A percentile compares a stretch with the other conserved stretches of the same genome.
phyloP scores from a whole-genome alignment of 2,888 invertebrate species.

The Acanthopleura granulata region DNA sequence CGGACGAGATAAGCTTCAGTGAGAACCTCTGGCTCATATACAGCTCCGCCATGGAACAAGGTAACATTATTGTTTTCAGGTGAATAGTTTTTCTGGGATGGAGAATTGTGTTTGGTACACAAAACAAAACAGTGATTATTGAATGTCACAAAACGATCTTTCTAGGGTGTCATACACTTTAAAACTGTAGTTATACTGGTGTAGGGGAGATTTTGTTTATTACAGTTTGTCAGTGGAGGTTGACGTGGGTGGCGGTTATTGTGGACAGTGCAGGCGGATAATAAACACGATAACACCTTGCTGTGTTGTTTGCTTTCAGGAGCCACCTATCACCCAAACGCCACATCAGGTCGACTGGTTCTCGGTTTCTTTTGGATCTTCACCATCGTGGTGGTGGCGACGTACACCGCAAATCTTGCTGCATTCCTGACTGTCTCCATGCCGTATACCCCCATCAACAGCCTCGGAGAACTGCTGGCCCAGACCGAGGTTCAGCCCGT shows the following conservation, averaged over 20 bases:
- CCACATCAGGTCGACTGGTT: constrained; percentile 36
- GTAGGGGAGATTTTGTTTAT: too few relatives aligned
- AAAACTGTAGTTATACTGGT: too few relatives aligned
- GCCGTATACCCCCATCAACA: constrained; percentile 38
- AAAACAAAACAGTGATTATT: too few relatives aligned
- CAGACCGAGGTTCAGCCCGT: constrained; percentile 36
- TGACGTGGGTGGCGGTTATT: too few relatives aligned
- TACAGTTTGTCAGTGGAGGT: too few relatives aligned
- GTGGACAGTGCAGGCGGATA: too few relatives aligned
- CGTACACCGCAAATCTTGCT: constrained; percentile 47
- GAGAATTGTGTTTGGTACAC: too few relatives aligned
- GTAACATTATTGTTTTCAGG: too few relatives aligned
- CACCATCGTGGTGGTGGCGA: constrained; percentile 41
- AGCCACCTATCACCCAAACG: constrained; percentile 31
- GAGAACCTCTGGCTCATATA: constrained; percentile 15
- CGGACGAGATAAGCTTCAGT: neutral
- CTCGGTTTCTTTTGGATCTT: constrained; percentile 46
- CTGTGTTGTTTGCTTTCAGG: constrained; percentile 25
- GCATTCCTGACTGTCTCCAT: constrained; percentile 45
- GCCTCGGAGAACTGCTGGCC: constrained; percentile 34
- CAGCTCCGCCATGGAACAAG: constrained; percentile 12
- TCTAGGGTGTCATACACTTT: too few relatives aligned
- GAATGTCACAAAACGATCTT: too few relatives aligned
- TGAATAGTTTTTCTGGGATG: too few relatives aligned
- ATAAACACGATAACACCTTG: too few relatives aligned